Evolutionary conservation across 2,113 vertebrate species (phyloP), one percentile per base, ranked within the genome.

Genomic region (Nothoprocta perdicaria): DNA sequence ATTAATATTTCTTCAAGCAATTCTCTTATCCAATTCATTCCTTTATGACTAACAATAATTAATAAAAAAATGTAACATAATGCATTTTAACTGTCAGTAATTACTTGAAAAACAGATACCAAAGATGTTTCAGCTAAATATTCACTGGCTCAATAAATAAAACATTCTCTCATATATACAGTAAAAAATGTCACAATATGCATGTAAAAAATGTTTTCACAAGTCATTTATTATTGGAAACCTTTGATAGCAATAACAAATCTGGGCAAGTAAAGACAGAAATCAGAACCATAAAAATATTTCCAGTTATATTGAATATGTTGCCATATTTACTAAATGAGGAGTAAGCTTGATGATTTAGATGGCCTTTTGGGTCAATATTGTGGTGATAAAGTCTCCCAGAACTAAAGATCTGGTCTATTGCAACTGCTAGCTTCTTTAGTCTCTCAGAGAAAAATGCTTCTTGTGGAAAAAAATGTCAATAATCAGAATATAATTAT

Each of bases 401-500:
- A 45, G 16, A 78, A 90, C 9, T 21, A 57, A 74, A 80, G n/a
- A 66, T 50, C 23, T 52, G 13, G 4, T 77, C 65, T 84, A 16
- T 9, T 88, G 29, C 10, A 73, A 53, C 19, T 57, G n/a, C 41
- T 1, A 0, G 53, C 10, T 43, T 58, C 43, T 41, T 43, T 35
- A 41, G 68, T 72, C 73, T 53, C 8, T 86, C 13, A 38, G 53
- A 91, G 38, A 65, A 75, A 31, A 9, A 55, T 52, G 3, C 1
- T 66, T 11, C 17, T 88, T 1, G 0, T 83, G 73, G 27, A 88
- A 67, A 24, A 46, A 77, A 74, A 77, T 80, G 62, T 62, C 79
- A 77, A 74, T 88, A n/a, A 80, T 40, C 61, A 86, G 41, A 74
- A 72, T 58, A 35, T 63, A 94, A 86, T 88, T 90, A 80, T 4